phyloP scores from a whole-genome alignment of 2,113 vertebrate species.

The Cavia porcellus region DNA sequence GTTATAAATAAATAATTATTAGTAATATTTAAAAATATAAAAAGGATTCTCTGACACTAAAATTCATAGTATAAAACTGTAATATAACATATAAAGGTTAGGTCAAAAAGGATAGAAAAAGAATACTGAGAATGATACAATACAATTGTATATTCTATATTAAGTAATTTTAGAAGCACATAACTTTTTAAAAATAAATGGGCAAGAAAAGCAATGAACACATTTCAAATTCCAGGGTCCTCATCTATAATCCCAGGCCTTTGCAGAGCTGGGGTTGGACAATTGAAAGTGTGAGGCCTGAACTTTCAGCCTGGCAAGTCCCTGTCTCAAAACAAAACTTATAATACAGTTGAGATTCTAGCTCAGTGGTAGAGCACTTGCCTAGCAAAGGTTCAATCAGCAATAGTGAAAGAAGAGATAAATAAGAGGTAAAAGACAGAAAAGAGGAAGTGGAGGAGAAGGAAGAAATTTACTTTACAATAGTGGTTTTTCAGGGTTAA shows the following conservation, averaged over 20 bases:
- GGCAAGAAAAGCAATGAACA: neutral
- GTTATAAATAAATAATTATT: neutral
- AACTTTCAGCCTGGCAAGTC: neutral
- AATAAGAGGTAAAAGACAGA: neutral
- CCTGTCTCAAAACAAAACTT: neutral
- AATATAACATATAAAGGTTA: neutral
- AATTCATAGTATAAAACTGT: neutral
- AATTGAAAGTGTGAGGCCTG: neutral
- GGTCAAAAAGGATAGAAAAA: neutral
- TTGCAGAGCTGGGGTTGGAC: no score
- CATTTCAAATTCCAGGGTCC: neutral
- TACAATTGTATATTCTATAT: neutral
- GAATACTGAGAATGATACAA: neutral
- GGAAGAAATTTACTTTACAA: neutral
- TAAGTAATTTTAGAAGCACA: neutral
- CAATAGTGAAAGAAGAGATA: neutral
- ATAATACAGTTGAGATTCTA: neutral
- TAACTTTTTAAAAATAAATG: neutral
- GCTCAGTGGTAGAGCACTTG: neutral
- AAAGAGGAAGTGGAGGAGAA: neutral
- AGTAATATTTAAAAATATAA: neutral
- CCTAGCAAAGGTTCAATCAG: neutral
- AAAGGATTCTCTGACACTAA: neutral
- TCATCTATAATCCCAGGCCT: neutral
- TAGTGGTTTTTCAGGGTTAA: rapidly evolving